These are phyloP conservation scores for Opisthocomus hoazin DNA, from an alignment of 2,113 vertebrate genomes.

Conservation along the genomic window DNA sequence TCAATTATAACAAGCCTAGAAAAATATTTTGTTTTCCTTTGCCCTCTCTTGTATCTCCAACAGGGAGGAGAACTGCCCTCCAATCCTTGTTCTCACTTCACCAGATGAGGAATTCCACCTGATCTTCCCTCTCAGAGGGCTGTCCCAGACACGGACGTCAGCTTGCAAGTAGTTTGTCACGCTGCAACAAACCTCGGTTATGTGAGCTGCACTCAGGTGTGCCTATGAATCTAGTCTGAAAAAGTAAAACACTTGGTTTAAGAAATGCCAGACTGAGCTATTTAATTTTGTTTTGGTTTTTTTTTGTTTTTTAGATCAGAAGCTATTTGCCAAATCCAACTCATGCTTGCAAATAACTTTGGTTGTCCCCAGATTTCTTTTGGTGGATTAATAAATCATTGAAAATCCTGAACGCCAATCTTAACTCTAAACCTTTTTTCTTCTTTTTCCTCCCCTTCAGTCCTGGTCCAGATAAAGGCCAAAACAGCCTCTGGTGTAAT, in stretches of 20 bases:
- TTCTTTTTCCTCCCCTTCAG: background rate
- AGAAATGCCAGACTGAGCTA: background rate
- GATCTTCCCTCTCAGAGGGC: background rate
- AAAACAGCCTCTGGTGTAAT: background rate
- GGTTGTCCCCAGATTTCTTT: background rate
- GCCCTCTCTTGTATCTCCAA: background rate
- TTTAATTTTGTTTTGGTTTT: background rate
- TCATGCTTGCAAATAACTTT: background rate
- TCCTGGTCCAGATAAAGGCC: background rate
- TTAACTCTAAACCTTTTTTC: background rate
- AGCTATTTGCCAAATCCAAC: background rate
- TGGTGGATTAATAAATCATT: background rate
- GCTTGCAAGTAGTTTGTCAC: background rate
- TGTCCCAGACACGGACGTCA: background rate
- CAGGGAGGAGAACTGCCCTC: background rate
- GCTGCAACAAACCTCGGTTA: background rate
- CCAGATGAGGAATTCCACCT: background rate
- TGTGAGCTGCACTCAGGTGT: background rate
- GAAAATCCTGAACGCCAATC: background rate
- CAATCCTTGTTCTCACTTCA: background rate
- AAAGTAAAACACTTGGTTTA: background rate
- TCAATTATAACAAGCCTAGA: background rate
- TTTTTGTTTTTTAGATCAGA: background rate
- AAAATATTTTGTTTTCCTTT: background rate
- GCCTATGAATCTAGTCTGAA: background rate